A percentile compares a stretch with the other conserved stretches of the same genome.
Conservation (phyloP, 2,113 vertebrate genomes). For the Lanius collurio region DNA sequence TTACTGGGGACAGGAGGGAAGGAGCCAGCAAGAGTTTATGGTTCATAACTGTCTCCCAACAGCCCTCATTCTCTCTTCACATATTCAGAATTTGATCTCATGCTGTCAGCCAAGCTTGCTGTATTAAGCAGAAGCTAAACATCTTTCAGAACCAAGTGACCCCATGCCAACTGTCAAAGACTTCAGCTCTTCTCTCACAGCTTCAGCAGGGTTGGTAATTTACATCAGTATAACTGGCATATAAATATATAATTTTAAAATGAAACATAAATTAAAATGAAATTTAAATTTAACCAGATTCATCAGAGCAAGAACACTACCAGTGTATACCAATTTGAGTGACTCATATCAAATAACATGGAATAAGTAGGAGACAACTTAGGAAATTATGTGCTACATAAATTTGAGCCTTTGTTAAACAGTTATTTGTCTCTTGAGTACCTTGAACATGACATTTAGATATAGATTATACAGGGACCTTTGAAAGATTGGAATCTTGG, state of each 20-base stretch:
- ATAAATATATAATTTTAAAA: background rate
- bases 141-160: background rate
- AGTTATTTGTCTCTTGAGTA: background rate
- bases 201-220: background rate
- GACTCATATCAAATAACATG: background rate
- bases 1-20: background rate
- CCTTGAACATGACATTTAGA: background rate
- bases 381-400: background rate
- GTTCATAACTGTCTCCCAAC: background rate
- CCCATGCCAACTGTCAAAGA: background rate
- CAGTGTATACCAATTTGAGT: background rate
- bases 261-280: background rate
- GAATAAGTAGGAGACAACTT: background rate
- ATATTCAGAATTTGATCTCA: background rate
- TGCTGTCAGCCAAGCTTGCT: background rate
- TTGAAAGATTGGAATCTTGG: background rate
- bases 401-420: background rate
- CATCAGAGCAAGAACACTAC: background rate
- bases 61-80: background rate
- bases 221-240: background rate
- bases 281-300: background rate
- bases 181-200: background rate
- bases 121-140: background rate
- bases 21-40: background rate
- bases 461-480: background rate